Percentiles rank a stretch among this genome's conserved stretches.
phyloP scores from a whole-genome alignment of 2,113 vertebrate genomes.

The Zootoca vivipara region DNA sequence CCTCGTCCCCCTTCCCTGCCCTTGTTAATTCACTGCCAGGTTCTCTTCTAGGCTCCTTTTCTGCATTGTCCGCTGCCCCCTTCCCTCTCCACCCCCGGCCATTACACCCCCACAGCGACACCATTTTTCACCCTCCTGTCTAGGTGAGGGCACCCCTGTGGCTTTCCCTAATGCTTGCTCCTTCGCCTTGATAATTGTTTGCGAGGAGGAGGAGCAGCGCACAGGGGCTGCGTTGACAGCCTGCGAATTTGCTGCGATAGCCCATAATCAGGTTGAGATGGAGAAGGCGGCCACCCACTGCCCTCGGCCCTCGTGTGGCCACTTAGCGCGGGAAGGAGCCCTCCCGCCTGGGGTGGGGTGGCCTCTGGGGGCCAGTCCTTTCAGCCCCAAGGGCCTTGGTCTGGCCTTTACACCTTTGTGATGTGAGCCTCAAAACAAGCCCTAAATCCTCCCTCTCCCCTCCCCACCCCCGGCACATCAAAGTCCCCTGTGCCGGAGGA shows the following conservation, averaged over 20 bases:
- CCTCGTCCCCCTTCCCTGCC: neutral
- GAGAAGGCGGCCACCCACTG: constrained; percentile 41
- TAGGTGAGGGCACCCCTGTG: constrained; percentile 59
- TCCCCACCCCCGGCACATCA: too few species aligned
- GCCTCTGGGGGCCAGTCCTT: neutral
- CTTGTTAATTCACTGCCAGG: accelerated
- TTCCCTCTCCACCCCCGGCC: neutral
- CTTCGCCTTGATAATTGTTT: constrained; percentile 71
- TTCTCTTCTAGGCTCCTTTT: neutral
- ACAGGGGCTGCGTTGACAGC: constrained; percentile 61
- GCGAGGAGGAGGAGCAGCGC: constrained; percentile 20
- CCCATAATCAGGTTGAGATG: constrained; percentile 47
- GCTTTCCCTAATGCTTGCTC: constrained; percentile 66
- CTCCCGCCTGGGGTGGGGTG: accelerated
- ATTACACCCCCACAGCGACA: neutral
- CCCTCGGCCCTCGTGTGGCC: neutral
- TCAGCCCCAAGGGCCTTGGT: neutral
- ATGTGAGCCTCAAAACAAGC: neutral
- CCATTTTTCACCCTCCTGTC: constrained; percentile 54
- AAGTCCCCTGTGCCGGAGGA: neutral
- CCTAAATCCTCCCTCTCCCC: neutral
- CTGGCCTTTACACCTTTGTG: too few species aligned
- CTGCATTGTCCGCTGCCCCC: accelerated
- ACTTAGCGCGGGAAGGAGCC: neutral
- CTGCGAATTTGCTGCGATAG: constrained; percentile 67